Conservation (phyloP, 2,113 vertebrate genomes). For the Lepus europaeus region DNA sequence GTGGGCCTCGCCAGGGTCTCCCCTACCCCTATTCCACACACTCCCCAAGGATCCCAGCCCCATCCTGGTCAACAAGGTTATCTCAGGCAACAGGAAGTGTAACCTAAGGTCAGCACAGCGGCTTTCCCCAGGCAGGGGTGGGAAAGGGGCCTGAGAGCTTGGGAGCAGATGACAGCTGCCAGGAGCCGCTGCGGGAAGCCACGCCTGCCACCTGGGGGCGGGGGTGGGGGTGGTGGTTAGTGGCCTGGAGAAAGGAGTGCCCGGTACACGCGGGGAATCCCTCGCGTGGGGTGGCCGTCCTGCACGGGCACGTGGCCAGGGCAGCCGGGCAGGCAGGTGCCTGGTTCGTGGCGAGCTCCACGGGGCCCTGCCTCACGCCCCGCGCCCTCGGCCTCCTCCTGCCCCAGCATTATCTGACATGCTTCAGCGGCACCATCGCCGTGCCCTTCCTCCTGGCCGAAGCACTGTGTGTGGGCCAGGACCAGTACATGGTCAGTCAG, state of each 20-base stretch:
- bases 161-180: not conserved
- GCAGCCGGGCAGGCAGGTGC: not conserved
- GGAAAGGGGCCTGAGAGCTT: not conserved
- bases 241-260: not conserved
- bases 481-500: slow-evolving; percentile 95
- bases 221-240: not conserved
- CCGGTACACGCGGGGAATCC: not conserved
- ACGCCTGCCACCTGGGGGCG: not conserved
- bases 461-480: slow-evolving; percentile 94
- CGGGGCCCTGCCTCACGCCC: not conserved
- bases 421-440: slow-evolving; percentile 97
- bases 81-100: slow-evolving; percentile 57
- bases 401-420: slow-evolving; percentile 96
- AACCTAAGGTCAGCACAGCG: slow-evolving; percentile 15
- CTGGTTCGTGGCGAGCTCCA: not conserved
- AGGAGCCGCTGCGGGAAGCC: not conserved
- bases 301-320: not conserved
- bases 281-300: not conserved
- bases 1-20: slow-evolving; percentile 81
- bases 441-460: slow-evolving; percentile 97
- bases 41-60: not conserved
- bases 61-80: not conserved
- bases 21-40: not conserved
- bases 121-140: not conserved
- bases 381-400: fast-evolving